Base-by-base conservation (phyloP, 2,888 invertebrate species). In the Timema podura region DNA sequence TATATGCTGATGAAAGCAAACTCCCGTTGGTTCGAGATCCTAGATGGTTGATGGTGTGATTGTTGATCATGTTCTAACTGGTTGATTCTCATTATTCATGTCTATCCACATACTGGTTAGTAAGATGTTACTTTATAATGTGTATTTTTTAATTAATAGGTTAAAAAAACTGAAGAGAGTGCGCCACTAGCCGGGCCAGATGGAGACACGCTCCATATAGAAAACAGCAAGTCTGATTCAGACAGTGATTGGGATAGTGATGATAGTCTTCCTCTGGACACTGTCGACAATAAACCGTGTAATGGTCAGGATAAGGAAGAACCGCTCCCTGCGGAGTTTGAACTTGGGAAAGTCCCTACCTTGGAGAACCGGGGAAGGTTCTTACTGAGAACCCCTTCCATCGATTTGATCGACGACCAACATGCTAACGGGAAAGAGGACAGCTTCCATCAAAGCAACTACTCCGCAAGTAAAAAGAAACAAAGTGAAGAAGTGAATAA, bases 231-330 rank as follows among this genome's bases (percentile, higher is more conserved):
- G 30, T 68, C 68, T 61, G 66, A 69, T 13, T 73, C 73, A 13
- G 74, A 71, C 0, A 74, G 73, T 64, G 74, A 74, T 59, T 75
- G 74, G 74, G 75, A 74, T 54, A 75, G 74, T 65, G 75, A 76
- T 9, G 74, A 75, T 47, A 76, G 74, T 71, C 69, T 76, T 16
- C 76, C 76, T 0, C 15, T 76, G 51, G 76, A 76, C 48, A 67
- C 54, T 16, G 64, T 64, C 5, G 64, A 59, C 49, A 64, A 64
- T 48, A 44, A 11, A 44, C 61, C 16, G 5, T 44, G 61, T 61
- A 72, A 74, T 46, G 64, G 73, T 64, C 68, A 70, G 54, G 69
- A 67, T 65, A 71, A 71, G 30, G 68, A 73, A 8, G 57, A 64
- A 46, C 69, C 69, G 5, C 54, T 65, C 8, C 51, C 69, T 51